Conservation (phyloP, 2,888 invertebrate species). For the Ectemnius continuus region DNA sequence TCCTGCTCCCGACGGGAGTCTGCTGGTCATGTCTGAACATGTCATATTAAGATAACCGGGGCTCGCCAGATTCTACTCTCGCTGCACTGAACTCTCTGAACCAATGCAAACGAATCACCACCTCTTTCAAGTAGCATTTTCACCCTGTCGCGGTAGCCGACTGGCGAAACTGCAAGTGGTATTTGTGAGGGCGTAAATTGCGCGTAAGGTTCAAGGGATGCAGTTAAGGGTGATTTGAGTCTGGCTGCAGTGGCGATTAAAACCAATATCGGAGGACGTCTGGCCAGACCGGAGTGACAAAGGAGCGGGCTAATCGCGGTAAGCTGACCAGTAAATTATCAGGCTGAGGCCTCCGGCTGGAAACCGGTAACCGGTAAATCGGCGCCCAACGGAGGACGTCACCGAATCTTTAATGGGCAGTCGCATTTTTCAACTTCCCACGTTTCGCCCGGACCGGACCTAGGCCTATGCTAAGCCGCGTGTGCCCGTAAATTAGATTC, state of each 20-base stretch:
- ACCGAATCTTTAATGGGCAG: slow-evolving; percentile 62
- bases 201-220: not conserved
- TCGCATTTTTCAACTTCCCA: slow-evolving; percentile 70
- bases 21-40: slow-evolving; percentile 50
- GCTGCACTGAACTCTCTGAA: not conserved
- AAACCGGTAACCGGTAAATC: slow-evolving; percentile 58
- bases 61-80: slow-evolving; percentile 38
- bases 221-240: not conserved
- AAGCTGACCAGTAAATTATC: slow-evolving; percentile 59
- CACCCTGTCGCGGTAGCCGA: not conserved
- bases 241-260: not conserved
- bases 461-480: slow-evolving; percentile 60
- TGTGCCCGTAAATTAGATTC: slow-evolving; percentile 69
- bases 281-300: slow-evolving; percentile 45
- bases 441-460: slow-evolving; percentile 49
- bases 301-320: slow-evolving; percentile 54
- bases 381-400: slow-evolving; percentile 56
- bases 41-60: slow-evolving; percentile 63
- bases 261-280: slow-evolving; percentile 26
- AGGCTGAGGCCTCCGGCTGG: slow-evolving; percentile 29
- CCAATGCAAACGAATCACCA: slow-evolving; percentile 20
- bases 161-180: too few species aligned
- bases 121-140: not conserved
- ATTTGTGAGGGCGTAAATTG: too few species aligned
- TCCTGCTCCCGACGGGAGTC: slow-evolving; percentile 55